These are phyloP conservation scores for Maccullochella peelii DNA, from an alignment of 2,113 vertebrate species.

Conservation along the genomic window DNA sequence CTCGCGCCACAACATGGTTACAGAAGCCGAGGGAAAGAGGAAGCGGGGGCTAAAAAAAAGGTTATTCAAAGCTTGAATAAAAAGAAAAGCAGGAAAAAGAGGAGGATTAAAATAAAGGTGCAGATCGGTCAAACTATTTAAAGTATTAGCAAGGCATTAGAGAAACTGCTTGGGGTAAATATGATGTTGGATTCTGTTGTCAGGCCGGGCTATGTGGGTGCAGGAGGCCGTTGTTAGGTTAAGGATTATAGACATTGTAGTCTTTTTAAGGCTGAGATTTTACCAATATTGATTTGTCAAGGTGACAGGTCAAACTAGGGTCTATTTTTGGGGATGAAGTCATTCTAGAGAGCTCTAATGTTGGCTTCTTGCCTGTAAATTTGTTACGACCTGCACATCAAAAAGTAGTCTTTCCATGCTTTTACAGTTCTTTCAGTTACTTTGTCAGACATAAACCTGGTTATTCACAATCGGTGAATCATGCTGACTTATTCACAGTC, in stretches of 20 bases:
- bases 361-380: neutral
- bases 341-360: neutral
- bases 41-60: constrained; percentile 1
- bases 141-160: constrained; percentile 61
- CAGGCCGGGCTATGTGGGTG: constrained; percentile 44
- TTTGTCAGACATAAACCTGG: neutral
- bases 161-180: constrained; percentile 55
- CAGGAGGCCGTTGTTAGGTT: constrained; percentile 44
- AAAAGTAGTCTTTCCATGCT: neutral
- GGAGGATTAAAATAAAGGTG: constrained; percentile 58
- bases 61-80: constrained; percentile 21
- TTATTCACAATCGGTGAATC: neutral
- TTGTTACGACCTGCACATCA: constrained; percentile 1
- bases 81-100: constrained; percentile 45
- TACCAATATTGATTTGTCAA: constrained; percentile 43
- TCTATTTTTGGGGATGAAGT: constrained; percentile 35
- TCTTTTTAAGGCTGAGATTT: constrained; percentile 27
- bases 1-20: constrained; percentile 19
- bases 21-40: constrained; percentile 24
- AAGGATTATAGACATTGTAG: constrained; percentile 47
- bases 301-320: constrained; percentile 37
- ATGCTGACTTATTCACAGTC: neutral
- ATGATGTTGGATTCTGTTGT: constrained; percentile 64
- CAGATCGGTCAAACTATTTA: constrained; percentile 60
- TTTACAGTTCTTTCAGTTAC: neutral